Conservation (phyloP, 2,888 invertebrate genomes). For the Ditylenchus weischeri region DNA sequence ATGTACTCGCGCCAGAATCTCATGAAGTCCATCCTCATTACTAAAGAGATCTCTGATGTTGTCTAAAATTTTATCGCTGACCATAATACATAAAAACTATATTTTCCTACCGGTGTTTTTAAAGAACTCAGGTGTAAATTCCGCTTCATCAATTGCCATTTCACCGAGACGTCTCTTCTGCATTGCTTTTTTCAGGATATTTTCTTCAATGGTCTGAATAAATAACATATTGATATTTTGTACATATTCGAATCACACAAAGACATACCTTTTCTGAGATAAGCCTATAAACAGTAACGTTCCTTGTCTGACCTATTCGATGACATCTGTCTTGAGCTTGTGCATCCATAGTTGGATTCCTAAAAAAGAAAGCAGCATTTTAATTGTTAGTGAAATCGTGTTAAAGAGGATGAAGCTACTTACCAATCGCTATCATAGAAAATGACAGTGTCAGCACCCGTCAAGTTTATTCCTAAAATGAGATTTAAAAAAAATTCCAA, state of each 20-base stretch:
- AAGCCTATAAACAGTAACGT: slow-evolving; percentile 94
- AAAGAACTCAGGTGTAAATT: slow-evolving; percentile 94
- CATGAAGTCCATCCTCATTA: slow-evolving; percentile 37
- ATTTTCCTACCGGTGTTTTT: slow-evolving; percentile 62
- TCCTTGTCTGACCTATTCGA: slow-evolving; percentile 90
- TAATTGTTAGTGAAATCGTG: not conserved
- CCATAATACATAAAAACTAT: too few species aligned
- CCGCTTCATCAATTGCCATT: slow-evolving; percentile 95
- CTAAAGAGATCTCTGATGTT: slow-evolving; percentile 55
- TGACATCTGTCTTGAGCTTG: slow-evolving; percentile 81
- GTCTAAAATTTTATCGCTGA: slow-evolving; percentile 23
- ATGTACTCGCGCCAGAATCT: slow-evolving; percentile 27
- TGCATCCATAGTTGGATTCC: slow-evolving; percentile 90
- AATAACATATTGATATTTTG: too few species aligned
- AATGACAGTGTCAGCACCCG: slow-evolving; percentile 96
- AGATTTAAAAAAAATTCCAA: not conserved
- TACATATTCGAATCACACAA: too few species aligned
- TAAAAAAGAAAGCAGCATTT: slow-evolving; percentile 6
- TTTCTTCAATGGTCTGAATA: slow-evolving; percentile 83
- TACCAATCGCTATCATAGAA: slow-evolving; percentile 82
- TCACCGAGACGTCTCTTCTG: slow-evolving; percentile 92
- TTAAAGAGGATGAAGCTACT: too few species aligned
- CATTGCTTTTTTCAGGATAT: slow-evolving; percentile 95
- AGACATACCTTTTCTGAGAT: slow-evolving; percentile 75
- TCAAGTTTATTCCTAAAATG: slow-evolving; percentile 84